Base-by-base conservation (phyloP, 2,888 invertebrate genomes). In the Caenorhabditis macrosperma region DNA sequence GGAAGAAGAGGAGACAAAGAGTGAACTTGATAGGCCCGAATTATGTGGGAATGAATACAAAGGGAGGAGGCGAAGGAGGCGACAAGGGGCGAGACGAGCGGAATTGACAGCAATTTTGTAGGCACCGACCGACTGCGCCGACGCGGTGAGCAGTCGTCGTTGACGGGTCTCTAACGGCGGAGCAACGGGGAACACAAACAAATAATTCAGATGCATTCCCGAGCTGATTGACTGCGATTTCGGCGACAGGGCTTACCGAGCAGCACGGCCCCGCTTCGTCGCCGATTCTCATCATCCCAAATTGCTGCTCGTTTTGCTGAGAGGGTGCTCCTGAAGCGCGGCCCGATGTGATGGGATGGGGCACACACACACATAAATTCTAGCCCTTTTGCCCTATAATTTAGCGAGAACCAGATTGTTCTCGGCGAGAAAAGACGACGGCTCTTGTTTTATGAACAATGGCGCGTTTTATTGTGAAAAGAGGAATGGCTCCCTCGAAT, bases 41-140 rank as follows among this genome's bases (percentile, higher is more conserved):
- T 75, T 67, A 75, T 59, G 41, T 41, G 38, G 38, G 61, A 63
- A 55, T 55, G 15, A 52, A 59, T 12, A 59, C 38, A 28, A 22
- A 24, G 20, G n/a, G n/a, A n/a, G n/a, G n/a, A n/a, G n/a, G n/a
- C n/a, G n/a, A 38, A 15, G 28, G 17, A 38, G 26, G 46, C 24
- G 48, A 22, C 35, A 41, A 15, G 26, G 41, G 48, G 33, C 46
- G 33, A 52, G 22, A 22, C 41, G 24, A 35, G 20, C 41, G 68
- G 61, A 77, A 77, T 64, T 77, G 77, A 71, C 64, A 59, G 69
- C 69, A 69, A 77, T 77, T 77, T 77, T 71, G 68, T 64, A 67
- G 74, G 61, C 60, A 61, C 33, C 60, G 50, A 59, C 57, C 33
- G 59, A 41, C n/a, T n/a, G n/a, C n/a, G n/a, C 41, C 38, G 61